Percentiles rank a stretch among this genome's conserved stretches.
phyloP scores from a whole-genome alignment of 2,888 invertebrate species.

The Dysmachus trigonus region DNA sequence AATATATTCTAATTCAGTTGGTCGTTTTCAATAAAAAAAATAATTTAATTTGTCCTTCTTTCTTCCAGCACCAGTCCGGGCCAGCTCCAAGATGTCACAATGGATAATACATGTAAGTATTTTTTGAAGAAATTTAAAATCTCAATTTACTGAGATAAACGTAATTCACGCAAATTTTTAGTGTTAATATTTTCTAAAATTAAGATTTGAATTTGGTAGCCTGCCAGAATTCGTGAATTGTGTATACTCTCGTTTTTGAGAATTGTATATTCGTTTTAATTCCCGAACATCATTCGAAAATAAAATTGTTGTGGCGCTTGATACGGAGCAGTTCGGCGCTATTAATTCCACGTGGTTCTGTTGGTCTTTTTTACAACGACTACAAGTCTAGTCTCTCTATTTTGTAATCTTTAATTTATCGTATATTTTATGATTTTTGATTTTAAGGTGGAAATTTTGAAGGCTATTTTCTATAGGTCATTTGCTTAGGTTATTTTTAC shows the following conservation, averaged over 20 bases:
- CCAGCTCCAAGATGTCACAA: constrained; percentile 74
- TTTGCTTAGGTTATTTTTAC: neutral
- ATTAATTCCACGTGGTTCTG: neutral
- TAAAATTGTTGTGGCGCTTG: neutral
- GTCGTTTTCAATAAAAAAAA: neutral
- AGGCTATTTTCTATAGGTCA: neutral
- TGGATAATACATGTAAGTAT: constrained; percentile 66
- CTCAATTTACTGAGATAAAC: neutral
- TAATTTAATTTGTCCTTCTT: constrained; percentile 53
- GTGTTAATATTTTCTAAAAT: neutral
- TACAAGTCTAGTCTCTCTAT: neutral
- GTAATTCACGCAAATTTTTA: neutral
- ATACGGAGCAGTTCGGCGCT: neutral
- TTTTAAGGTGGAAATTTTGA: neutral
- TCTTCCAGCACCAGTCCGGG: constrained; percentile 75
- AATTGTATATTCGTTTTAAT: neutral
- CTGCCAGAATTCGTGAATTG: neutral
- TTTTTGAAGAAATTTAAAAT: neutral
- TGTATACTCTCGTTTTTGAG: neutral
- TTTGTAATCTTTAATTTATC: neutral
- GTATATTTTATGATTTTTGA: neutral
- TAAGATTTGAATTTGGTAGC: neutral
- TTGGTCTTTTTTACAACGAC: neutral
- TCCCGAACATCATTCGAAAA: neutral
- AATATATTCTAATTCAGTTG: constrained; percentile 2